A percentile compares a stretch with the other conserved stretches of the same genome.
Conservation (phyloP, 2,113 vertebrate species). For the Gopherus evgoodei region DNA sequence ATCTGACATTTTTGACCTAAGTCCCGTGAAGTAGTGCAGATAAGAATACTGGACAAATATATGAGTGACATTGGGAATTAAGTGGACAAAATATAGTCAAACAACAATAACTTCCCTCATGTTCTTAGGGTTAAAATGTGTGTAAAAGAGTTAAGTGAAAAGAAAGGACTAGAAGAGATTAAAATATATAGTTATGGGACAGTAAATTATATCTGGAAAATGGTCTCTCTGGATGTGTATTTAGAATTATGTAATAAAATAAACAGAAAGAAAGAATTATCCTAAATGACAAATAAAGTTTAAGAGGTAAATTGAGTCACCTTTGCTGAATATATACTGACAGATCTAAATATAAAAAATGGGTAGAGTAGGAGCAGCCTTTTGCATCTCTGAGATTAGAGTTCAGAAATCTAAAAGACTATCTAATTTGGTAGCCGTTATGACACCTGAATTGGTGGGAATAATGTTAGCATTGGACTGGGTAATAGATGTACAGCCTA, state of each 20-base stretch:
- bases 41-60: neutral
- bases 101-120: neutral
- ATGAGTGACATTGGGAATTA: neutral
- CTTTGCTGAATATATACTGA: neutral
- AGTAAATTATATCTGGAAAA: neutral
- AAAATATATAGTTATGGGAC: neutral
- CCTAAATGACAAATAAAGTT: neutral
- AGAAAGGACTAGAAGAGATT: neutral
- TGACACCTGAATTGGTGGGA: neutral
- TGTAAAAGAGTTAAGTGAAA: neutral
- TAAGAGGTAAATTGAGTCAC: neutral
- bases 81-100: neutral
- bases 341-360: neutral
- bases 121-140: neutral
- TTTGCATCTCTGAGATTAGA: too few species aligned
- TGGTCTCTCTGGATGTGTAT: neutral
- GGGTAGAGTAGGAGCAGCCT: too few species aligned
- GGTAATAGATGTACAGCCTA: neutral
- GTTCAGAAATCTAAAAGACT: too few species aligned
- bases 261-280: neutral
- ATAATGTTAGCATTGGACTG: neutral
- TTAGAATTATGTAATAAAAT: neutral
- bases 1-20: neutral
- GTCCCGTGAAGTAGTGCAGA: neutral
- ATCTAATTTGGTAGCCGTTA: neutral